Evolutionary conservation across 1,140 invertebrate species (phyloP).

Genomic region (Trachelipus rathkii): DNA sequence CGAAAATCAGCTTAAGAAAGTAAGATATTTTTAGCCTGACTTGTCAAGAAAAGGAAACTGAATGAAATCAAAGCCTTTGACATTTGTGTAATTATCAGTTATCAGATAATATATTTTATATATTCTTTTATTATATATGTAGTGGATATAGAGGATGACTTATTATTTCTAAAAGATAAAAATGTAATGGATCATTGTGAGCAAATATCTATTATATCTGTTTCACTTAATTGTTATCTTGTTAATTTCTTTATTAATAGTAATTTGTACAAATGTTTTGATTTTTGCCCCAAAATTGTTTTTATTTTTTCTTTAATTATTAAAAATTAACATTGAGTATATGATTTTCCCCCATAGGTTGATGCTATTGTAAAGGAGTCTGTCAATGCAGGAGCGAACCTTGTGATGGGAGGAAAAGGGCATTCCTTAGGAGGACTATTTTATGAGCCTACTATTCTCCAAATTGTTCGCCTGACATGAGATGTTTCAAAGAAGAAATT

Average conservation of each 20-base stretch:
- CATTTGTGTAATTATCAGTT: too few species aligned
- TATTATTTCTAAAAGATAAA: too few species aligned
- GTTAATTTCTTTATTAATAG: too few species aligned
- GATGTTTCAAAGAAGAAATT: conserved; percentile 82
- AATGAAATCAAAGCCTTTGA: too few species aligned
- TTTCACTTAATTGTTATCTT: too few species aligned
- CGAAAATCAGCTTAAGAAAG: conserved; percentile 75
- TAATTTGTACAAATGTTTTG: too few species aligned
- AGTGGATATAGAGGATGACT: too few species aligned
- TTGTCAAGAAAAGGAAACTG: too few species aligned
- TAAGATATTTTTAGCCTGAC: conserved; percentile 45
- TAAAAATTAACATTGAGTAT: background rate
- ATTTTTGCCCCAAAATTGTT: conserved; percentile 21
- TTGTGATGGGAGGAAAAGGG: conserved; percentile 75
- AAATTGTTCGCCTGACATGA: conserved; percentile 72
- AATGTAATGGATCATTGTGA: too few species aligned
- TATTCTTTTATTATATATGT: too few species aligned
- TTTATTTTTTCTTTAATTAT: conserved; percentile 26
- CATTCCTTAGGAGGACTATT: conserved; percentile 68
- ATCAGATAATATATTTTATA: too few species aligned
- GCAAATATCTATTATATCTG: too few species aligned
- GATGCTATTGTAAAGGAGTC: conserved; percentile 76
- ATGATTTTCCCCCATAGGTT: conserved; percentile 53
- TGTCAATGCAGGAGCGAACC: conserved; percentile 73
- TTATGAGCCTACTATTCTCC: conserved; percentile 89